These are phyloP conservation scores for Pluvialis apricaria DNA, from an alignment of 2,113 vertebrate genomes.

Conservation along the genomic window DNA sequence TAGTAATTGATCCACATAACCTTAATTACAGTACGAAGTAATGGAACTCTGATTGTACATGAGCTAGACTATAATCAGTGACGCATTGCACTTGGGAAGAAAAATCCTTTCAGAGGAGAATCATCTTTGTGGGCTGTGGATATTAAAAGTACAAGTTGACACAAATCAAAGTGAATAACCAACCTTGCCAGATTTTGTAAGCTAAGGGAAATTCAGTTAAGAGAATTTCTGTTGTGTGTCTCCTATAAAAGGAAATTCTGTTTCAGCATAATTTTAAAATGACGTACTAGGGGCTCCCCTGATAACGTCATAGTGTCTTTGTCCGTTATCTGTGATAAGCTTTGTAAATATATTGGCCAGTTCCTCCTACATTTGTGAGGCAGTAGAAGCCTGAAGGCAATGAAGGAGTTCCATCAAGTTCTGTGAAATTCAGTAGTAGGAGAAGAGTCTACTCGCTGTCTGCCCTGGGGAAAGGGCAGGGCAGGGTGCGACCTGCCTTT, in stretches of 20 bases:
- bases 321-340: not conserved
- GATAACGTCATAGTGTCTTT: not conserved
- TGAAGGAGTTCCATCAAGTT: not conserved
- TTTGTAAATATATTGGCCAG: not conserved
- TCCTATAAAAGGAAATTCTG: not conserved
- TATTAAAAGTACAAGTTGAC: not conserved
- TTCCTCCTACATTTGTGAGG: not conserved
- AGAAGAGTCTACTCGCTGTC: not conserved
- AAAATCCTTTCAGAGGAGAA: not conserved
- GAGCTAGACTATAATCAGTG: not conserved
- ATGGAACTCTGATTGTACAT: not conserved
- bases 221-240: not conserved
- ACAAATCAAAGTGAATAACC: not conserved
- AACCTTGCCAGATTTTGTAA: not conserved
- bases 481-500: not conserved
- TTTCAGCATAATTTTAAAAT: not conserved
- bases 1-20: slow-evolving; percentile 1
- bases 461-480: not conserved
- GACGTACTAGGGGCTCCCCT: not conserved
- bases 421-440: not conserved
- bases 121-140: not conserved
- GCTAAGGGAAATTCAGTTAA: not conserved
- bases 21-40: not conserved
- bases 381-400: not conserved
- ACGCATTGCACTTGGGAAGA: not conserved